Base-by-base conservation (phyloP, 2,888 invertebrate genomes). In the Drosophila formosana region DNA sequence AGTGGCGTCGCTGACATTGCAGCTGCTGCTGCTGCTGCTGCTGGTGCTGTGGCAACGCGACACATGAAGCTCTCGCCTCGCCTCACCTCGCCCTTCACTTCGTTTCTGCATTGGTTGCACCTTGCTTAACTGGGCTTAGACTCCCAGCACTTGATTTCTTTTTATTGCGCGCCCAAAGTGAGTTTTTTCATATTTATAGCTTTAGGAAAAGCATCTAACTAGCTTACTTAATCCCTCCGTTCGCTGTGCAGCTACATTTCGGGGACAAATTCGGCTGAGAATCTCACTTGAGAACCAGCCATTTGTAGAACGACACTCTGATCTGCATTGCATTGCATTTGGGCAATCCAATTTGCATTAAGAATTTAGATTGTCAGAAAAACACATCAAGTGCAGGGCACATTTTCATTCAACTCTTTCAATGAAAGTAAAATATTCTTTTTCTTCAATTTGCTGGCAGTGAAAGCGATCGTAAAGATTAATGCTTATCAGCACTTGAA, bases 131-230 rank as follows among this genome's bases (percentile, higher is more conserved):
- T 62, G 61, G 46, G 55, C 75, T 83, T 72, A 58, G 60, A 63
- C 49, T 56, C 43, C 32, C 39, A n/a, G 45, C 56, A 13, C 18
- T 23, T 37, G 46, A 43, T 47, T 57, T 56, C 41, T 49, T 45
- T 41, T 62, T 58, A 66, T 61, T 55, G 43, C 55, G 46, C 60
- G 55, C 55, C 60, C 37, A 69, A 78, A 66, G 60, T 65, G 60
- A 80, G 83, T 68, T 64, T 76, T 66, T 78, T 66, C 63, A 66
- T 74, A 81, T 83, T 71, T 74, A 80, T 73, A 66, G 73, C 62
- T 56, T 64, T 46, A 13, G 41, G 11, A 49, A 61, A 57, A 60
- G 65, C 72, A 28, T 66, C 71, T 83, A 67, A 74, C 75, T 68
- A 67, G 78, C 75, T 67, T 51, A 60, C 75, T 51, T 23, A 43